Evolutionary conservation across 2,113 vertebrate genomes (phyloP).

Genomic region (Eurypyga helias): DNA sequence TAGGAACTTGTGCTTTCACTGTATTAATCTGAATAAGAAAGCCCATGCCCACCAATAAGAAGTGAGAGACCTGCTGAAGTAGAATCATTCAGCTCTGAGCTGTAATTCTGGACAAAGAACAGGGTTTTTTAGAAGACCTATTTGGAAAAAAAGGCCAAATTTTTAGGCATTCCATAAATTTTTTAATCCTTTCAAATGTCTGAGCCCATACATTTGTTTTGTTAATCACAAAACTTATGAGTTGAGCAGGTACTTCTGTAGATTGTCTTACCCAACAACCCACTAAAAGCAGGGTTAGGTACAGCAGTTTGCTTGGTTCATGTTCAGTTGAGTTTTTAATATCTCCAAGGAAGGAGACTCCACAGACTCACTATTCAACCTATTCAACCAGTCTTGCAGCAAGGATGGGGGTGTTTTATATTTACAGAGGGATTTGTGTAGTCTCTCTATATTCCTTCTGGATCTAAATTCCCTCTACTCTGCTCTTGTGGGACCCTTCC

Average conservation of each 20-base stretch:
- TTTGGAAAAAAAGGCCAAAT: neutral
- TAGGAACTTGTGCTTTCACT: neutral
- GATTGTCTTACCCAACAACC: rapidly evolving
- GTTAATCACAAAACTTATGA: neutral
- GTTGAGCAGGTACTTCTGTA: neutral
- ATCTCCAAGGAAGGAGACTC: neutral
- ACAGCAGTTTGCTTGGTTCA: rapidly evolving
- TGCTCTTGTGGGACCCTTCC: no score
- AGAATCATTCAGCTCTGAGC: neutral
- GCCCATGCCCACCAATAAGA: neutral
- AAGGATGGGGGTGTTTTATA: neutral
- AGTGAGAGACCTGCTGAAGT: neutral
- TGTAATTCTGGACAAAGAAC: neutral
- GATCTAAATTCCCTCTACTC: no score
- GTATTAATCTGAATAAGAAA: neutral
- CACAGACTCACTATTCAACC: neutral
- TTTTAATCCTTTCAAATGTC: neutral
- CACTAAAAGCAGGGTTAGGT: neutral
- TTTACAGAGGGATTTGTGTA: neutral
- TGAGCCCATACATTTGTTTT: neutral
- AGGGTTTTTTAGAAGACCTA: neutral
- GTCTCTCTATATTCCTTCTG: neutral
- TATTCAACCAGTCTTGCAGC: neutral
- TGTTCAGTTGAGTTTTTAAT: neutral
- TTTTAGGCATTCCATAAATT: neutral